Percentiles rank a stretch among this genome's conserved stretches.
phyloP scores from a whole-genome alignment of 1,140 invertebrate species.

The Aradophagus sp. region DNA sequence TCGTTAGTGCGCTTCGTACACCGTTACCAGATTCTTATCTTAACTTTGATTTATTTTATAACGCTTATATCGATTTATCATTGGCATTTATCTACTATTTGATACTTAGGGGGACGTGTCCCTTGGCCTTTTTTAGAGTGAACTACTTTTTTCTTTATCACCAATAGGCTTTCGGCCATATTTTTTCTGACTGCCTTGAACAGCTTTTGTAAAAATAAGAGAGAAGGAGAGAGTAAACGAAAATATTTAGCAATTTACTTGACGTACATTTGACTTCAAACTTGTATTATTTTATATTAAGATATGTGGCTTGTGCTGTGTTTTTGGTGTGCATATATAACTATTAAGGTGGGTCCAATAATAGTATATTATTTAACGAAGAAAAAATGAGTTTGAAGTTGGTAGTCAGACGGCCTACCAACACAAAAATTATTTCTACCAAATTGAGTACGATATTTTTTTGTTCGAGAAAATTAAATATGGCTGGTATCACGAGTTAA shows the following conservation, averaged over 20 bases:
- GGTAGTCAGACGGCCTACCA: no score
- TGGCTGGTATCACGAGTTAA: no score
- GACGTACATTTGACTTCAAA: no score
- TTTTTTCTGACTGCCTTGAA: slow-evolving; percentile 60
- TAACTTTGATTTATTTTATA: slow-evolving; percentile 43
- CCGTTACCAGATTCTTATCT: slow-evolving; percentile 33
- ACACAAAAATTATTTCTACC: no score
- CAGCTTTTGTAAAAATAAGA: slow-evolving; percentile 59
- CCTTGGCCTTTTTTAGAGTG: slow-evolving; percentile 61
- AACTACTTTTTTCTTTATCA: no score
- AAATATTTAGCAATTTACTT: no score
- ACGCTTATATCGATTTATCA: slow-evolving; percentile 61
- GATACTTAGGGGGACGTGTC: slow-evolving; percentile 36
- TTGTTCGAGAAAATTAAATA: no score
- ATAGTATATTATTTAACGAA: no score
- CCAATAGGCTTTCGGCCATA: slow-evolving; percentile 37
- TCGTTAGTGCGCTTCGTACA: slow-evolving; percentile 63
- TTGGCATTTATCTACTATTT: slow-evolving; percentile 52
- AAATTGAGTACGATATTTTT: no score
- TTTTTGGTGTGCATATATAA: slow-evolving; percentile 64
- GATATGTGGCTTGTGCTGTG: slow-evolving; percentile 72
- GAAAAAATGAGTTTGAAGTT: no score
- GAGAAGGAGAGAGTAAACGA: no score
- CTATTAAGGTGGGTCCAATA: no score
- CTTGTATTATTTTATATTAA: slow-evolving; percentile 49